Conservation (phyloP, 1,140 invertebrate genomes). For the Pantala flavescens region DNA sequence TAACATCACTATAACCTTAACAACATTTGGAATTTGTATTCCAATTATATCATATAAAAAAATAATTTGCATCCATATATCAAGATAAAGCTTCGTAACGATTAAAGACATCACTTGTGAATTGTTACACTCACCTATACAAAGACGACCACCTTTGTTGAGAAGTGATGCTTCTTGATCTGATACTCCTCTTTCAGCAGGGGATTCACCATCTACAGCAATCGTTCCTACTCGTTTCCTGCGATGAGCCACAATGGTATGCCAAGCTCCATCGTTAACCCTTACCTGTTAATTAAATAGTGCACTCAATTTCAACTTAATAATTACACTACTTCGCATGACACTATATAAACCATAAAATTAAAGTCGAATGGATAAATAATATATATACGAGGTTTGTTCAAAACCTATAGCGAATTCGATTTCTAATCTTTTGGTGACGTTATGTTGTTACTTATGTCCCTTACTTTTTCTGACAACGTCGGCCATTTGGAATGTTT, state of each 20-base stretch:
- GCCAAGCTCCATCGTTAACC: slow-evolving; percentile 64
- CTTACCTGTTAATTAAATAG: slow-evolving; percentile 34
- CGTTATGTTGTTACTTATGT: too few species aligned
- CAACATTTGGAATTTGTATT: too few species aligned
- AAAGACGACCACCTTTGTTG: slow-evolving; percentile 61
- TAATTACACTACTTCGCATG: slow-evolving; percentile 17
- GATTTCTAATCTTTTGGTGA: too few species aligned
- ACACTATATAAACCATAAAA: background rate
- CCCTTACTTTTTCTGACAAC: too few species aligned
- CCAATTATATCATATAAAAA: too few species aligned
- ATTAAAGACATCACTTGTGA: background rate
- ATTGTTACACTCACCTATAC: slow-evolving; percentile 49
- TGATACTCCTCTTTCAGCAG: slow-evolving; percentile 49
- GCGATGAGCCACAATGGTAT: slow-evolving; percentile 52
- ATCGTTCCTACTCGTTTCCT: slow-evolving; percentile 55
- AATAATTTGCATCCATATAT: too few species aligned
- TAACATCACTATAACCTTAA: too few species aligned
- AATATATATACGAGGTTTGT: too few species aligned
- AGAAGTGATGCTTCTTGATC: slow-evolving; percentile 52
- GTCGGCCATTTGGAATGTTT: too few species aligned
- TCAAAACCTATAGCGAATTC: too few species aligned
- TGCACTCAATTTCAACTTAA: background rate
- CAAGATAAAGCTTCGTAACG: too few species aligned
- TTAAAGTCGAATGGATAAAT: slow-evolving; percentile 4
- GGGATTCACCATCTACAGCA: slow-evolving; percentile 50